Conservation (phyloP, 2,888 invertebrate genomes). For the Drosophila setosimentum region DNA sequence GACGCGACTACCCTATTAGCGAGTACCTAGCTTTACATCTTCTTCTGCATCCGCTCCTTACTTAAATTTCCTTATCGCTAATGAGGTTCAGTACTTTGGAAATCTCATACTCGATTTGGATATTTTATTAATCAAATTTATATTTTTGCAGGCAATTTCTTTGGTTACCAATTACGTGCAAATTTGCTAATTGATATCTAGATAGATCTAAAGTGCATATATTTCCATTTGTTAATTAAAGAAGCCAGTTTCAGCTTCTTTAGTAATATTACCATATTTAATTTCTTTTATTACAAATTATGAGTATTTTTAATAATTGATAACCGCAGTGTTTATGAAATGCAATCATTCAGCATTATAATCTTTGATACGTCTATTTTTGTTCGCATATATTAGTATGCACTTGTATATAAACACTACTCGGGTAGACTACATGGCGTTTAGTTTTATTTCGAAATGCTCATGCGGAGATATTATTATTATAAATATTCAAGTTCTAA, state of each 20-base stretch:
- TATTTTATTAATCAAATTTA: constrained; percentile 10
- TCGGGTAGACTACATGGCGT: constrained; percentile 28
- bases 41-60: background rate
- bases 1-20: constrained; percentile 15
- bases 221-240: constrained; percentile 19
- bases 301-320: background rate
- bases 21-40: background rate
- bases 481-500: background rate
- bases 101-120: constrained; percentile 13
- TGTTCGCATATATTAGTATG: background rate
- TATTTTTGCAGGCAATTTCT: constrained; percentile 27
- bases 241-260: background rate
- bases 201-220: background rate
- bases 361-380: background rate
- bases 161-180: constrained; percentile 66
- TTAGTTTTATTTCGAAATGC: background rate
- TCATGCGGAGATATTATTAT: background rate
- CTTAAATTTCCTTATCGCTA: constrained; percentile 15
- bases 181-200: constrained; percentile 33
- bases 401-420: too few relatives aligned
- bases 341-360: background rate
- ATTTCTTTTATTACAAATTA: too few relatives aligned
- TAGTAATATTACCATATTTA: too few relatives aligned
- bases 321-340: too few relatives aligned
- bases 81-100: constrained; percentile 30